These are phyloP conservation scores for Acholoe squamosa DNA, from an alignment of 2,888 invertebrate species.

Conservation along the genomic window DNA sequence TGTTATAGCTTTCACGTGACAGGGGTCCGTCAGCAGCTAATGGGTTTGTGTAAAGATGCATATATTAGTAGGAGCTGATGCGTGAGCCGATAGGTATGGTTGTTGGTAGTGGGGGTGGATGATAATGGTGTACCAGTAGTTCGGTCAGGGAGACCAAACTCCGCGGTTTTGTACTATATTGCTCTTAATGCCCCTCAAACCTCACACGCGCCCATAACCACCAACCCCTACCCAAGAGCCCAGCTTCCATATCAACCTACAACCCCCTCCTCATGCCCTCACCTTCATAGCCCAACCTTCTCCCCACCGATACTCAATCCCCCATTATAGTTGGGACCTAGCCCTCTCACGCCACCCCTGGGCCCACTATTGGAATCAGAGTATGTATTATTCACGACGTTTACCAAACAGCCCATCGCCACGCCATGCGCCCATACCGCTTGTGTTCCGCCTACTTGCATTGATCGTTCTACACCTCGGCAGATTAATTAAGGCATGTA, in stretches of 20 bases:
- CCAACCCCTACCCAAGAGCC: background rate
- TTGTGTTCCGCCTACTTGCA: background rate
- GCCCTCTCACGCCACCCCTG: background rate
- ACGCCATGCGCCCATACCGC: background rate
- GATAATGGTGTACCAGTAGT: background rate
- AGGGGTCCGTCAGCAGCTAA: background rate
- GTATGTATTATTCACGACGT: slow-evolving; percentile 39
- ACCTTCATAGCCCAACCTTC: background rate
- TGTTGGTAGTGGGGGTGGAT: background rate
- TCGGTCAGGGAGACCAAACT: background rate
- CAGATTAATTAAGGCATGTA: slow-evolving; percentile 32
- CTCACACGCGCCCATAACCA: background rate
- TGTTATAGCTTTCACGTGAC: background rate
- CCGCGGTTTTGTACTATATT: background rate
- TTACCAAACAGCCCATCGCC: background rate
- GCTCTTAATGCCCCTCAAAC: slow-evolving; percentile 10
- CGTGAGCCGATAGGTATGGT: background rate
- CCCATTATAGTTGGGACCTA: background rate
- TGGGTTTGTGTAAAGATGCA: background rate
- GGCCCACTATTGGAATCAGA: background rate
- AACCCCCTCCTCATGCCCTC: background rate
- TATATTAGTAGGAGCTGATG: background rate
- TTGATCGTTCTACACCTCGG: slow-evolving; percentile 42
- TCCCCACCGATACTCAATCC: background rate
- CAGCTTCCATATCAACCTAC: background rate